phyloP scores from a whole-genome alignment of 2,113 vertebrate genomes.

The Scomber scombrus region DNA sequence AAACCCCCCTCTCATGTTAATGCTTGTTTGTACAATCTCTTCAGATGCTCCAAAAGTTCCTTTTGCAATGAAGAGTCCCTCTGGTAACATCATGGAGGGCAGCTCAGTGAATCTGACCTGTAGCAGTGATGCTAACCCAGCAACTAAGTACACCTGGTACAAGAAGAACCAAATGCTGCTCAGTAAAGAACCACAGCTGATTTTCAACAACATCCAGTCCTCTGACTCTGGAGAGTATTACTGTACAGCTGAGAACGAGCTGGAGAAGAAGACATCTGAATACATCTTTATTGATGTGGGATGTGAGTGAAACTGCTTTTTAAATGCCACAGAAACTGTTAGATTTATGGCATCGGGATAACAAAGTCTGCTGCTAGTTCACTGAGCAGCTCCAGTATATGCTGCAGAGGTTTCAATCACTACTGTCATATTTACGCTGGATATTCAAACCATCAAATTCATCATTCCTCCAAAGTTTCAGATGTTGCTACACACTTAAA shows the following conservation, averaged over 20 bases:
- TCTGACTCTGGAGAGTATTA: too few species aligned
- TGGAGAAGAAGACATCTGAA: too few species aligned
- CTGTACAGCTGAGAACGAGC: too few species aligned
- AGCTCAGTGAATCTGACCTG: too few species aligned
- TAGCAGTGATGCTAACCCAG: not conserved
- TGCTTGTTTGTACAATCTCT: not conserved
- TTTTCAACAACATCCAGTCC: conserved; percentile 1
- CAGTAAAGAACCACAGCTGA: not conserved
- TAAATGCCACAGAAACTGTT: not conserved
- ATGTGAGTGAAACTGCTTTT: not conserved
- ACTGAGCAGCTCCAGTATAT: not conserved
- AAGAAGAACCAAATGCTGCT: too few species aligned
- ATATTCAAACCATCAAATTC: too few species aligned
- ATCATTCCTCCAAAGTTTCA: not conserved
- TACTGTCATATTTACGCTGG: too few species aligned
- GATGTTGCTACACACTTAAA: not conserved
- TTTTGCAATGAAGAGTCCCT: not conserved
- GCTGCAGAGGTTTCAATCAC: not conserved
- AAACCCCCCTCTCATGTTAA: not conserved
- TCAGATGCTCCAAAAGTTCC: conserved; percentile 29
- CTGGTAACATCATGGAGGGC: not conserved
- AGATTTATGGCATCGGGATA: too few species aligned
- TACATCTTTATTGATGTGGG: too few species aligned
- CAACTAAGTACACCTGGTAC: not conserved
- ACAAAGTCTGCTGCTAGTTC: not conserved